Evolutionary conservation across 2,888 invertebrate genomes (phyloP).

Genomic region (Branchinecta sandiegonensis): DNA sequence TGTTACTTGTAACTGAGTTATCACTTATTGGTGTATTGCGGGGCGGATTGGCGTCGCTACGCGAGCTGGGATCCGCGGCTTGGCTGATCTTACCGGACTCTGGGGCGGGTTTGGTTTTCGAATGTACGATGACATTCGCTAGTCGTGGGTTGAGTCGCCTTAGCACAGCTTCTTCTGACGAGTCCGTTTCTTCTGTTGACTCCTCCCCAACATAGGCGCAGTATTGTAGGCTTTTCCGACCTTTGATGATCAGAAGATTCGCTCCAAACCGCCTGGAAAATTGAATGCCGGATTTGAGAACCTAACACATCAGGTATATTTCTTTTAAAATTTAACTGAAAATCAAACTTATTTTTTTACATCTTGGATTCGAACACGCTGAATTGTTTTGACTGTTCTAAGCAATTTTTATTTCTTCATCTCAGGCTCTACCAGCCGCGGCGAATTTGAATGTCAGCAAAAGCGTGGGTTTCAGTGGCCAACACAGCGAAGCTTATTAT

Average conservation of each 20-base stretch:
- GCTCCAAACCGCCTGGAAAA: conserved; percentile 53
- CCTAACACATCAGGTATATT: conserved; percentile 9
- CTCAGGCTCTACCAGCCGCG: no score
- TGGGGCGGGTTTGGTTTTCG: neutral
- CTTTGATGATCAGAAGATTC: conserved; percentile 57
- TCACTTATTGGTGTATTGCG: no score
- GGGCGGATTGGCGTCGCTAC: neutral
- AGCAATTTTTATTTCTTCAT: no score
- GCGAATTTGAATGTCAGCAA: no score
- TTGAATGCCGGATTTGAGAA: conserved; percentile 20
- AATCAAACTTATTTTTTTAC: no score
- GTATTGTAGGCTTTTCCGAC: conserved; percentile 58
- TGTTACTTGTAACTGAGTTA: neutral
- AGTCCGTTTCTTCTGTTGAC: conserved; percentile 42
- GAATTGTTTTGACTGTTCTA: no score
- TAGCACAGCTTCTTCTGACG: conserved; percentile 58
- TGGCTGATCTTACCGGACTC: neutral
- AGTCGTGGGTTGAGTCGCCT: conserved; percentile 17
- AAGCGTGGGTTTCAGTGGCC: no score
- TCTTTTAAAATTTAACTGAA: no score
- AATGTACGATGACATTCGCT: neutral
- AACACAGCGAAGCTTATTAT: no score
- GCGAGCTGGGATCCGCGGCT: neutral
- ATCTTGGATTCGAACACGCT: no score
- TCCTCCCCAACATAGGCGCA: conserved; percentile 55